Conservation (phyloP, 2,888 invertebrate species). For the Sarcophaga caerulescens region DNA sequence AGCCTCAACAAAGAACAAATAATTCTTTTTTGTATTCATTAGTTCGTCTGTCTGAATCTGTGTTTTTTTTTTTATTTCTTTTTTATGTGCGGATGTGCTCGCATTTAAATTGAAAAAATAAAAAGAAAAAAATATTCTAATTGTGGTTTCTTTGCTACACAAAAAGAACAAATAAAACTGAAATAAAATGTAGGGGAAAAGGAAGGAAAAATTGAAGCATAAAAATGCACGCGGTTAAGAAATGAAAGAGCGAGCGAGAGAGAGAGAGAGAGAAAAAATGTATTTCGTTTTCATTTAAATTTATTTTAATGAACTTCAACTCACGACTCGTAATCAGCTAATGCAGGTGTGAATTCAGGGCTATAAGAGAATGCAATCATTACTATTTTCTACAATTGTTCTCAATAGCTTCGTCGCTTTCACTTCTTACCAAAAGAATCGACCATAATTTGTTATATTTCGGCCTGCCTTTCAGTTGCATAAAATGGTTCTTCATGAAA, state of each 20-base stretch:
- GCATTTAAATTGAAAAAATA: slow-evolving; percentile 66
- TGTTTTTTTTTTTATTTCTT: slow-evolving; percentile 22
- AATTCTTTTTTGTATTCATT: not conserved
- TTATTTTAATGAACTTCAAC: slow-evolving; percentile 56
- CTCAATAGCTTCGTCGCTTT: too few relatives aligned
- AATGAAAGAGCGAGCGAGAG: not conserved
- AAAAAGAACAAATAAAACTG: not conserved
- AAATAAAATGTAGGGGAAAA: not conserved
- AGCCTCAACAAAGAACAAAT: too few relatives aligned
- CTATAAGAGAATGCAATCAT: not conserved
- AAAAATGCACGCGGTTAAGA: not conserved
- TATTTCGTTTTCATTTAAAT: slow-evolving; percentile 26
- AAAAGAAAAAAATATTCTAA: slow-evolving; percentile 50
- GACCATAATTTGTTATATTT: too few relatives aligned
- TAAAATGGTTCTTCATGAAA: too few relatives aligned
- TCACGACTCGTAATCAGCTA: not conserved
- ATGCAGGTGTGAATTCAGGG: not conserved
- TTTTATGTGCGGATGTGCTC: slow-evolving; percentile 60
- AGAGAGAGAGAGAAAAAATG: not conserved
- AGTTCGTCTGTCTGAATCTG: too few relatives aligned
- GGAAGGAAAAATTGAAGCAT: not conserved
- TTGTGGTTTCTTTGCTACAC: slow-evolving; percentile 45
- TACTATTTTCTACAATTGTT: not conserved
- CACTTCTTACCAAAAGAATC: too few relatives aligned
- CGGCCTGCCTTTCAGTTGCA: too few relatives aligned